Evolutionary conservation across 2,797 vertebrate species (phyloP).

Genomic region (Orestias chungarensis): DNA sequence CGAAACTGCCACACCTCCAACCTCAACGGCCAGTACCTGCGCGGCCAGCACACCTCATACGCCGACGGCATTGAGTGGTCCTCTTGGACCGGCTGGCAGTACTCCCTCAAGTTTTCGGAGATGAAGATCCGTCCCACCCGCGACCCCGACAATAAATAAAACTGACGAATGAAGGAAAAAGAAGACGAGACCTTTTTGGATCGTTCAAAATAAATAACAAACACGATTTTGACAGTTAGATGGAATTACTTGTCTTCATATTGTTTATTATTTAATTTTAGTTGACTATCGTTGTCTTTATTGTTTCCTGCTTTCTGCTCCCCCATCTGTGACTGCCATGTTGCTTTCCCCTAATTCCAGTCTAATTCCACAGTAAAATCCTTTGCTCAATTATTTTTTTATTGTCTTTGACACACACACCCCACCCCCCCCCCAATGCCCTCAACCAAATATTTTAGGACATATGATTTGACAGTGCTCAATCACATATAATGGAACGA

Average conservation of each 20-base stretch:
- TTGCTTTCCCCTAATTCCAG: conserved; percentile 33
- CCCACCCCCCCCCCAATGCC: not conserved
- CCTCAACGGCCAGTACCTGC: conserved; percentile 96
- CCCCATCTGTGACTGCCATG: conserved; percentile 35
- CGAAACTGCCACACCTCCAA: conserved; percentile 99
- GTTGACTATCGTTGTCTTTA: conserved; percentile 50
- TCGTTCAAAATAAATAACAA: conserved; percentile 35
- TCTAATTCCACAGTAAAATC: conserved; percentile 30
- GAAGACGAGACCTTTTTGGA: conserved; percentile 25
- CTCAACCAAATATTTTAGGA: conserved; percentile 27
- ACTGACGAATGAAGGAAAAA: conserved; percentile 13
- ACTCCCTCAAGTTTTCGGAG: conserved; percentile 96
- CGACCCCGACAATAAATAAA: conserved; percentile 85
- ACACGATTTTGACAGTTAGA: conserved; percentile 59
- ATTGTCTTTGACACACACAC: conserved; percentile 17
- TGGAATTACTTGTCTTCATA: conserved; percentile 55
- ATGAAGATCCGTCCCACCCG: conserved; percentile 94
- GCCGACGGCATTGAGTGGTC: conserved; percentile 98
- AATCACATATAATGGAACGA: conserved; percentile 6
- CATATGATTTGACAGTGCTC: conserved; percentile 12
- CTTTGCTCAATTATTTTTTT: conserved; percentile 29
- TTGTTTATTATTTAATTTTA: conserved; percentile 65
- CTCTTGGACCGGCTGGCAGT: conserved; percentile 98
- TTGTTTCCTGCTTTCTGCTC: conserved; percentile 39
- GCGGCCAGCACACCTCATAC: conserved; percentile 94